A percentile compares a stretch with the other conserved stretches of the same genome.
These are phyloP conservation scores for Sitta carolinensis DNA, from an alignment of 2,797 vertebrate genomes.

Conservation along the genomic window DNA sequence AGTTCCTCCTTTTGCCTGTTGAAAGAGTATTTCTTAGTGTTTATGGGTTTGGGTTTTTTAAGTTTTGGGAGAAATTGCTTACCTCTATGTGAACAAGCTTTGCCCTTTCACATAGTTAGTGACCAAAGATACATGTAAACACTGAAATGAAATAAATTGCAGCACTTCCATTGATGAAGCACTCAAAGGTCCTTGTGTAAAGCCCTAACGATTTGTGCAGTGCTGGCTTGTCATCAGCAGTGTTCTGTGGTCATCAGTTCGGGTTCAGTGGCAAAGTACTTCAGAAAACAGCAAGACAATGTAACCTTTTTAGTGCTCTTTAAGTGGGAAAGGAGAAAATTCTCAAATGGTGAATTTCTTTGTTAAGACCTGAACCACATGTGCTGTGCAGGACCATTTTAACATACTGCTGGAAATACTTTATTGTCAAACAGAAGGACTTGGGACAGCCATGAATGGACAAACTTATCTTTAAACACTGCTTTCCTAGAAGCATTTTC, in stretches of 20 bases:
- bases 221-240: background rate
- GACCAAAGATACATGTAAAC: background rate
- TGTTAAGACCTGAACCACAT: background rate
- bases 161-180: background rate
- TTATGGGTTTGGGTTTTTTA: background rate
- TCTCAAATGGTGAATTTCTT: background rate
- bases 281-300: background rate
- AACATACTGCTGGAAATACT: background rate
- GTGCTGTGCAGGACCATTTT: background rate
- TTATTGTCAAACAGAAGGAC: background rate
- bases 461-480: background rate
- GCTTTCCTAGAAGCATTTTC: background rate
- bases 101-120: background rate
- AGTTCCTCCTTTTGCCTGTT: background rate
- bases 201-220: background rate
- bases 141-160: background rate
- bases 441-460: background rate
- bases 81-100: background rate
- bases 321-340: background rate
- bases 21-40: background rate
- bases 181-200: rapidly evolving
- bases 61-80: background rate
- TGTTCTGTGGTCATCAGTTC: background rate
- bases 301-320: background rate
- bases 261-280: background rate